Conservation (phyloP, 2,888 invertebrate species). For the Lithophane semibrunnea region DNA sequence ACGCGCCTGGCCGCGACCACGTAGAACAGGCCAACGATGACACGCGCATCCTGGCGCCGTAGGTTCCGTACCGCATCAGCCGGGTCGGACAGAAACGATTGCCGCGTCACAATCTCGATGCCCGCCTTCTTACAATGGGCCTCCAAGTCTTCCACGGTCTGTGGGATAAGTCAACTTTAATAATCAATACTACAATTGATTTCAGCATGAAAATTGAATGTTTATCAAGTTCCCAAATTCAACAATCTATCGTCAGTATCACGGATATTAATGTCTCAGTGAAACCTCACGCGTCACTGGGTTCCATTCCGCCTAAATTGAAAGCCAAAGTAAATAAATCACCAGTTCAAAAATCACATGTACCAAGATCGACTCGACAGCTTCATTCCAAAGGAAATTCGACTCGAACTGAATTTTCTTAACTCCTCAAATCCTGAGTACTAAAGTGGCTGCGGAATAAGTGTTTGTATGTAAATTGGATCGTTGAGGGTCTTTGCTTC, state of each 20-base stretch:
- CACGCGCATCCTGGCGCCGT: conserved; percentile 98
- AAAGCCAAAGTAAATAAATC: conserved; percentile 56
- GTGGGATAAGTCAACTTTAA: conserved; percentile 72
- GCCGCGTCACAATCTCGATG: conserved; percentile 98
- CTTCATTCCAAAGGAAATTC: conserved; percentile 61
- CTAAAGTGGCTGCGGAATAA: conserved; percentile 62
- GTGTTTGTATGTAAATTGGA: conserved; percentile 66
- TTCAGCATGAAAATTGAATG: not conserved
- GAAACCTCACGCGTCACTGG: conserved; percentile 38
- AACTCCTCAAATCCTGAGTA: conserved; percentile 64
- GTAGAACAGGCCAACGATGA: conserved; percentile 99
- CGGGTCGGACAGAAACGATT: conserved; percentile 99
- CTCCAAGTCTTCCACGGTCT: conserved; percentile 99
- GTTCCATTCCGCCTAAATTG: conserved; percentile 38
- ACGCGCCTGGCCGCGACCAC: conserved; percentile 99
- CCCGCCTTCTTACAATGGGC: conserved; percentile 97
- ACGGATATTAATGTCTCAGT: conserved; percentile 48
- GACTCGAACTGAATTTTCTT: conserved; percentile 62
- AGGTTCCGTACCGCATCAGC: conserved; percentile 98
- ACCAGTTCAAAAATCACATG: conserved; percentile 55
- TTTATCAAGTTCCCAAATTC: conserved; percentile 22
- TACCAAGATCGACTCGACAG: conserved; percentile 39
- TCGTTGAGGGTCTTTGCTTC: conserved; percentile 54
- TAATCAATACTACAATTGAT: not conserved
- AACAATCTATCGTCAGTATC: conserved; percentile 13